Evolutionary conservation across 2,113 vertebrate species (phyloP).

Genomic region (Climacteris rufus): DNA sequence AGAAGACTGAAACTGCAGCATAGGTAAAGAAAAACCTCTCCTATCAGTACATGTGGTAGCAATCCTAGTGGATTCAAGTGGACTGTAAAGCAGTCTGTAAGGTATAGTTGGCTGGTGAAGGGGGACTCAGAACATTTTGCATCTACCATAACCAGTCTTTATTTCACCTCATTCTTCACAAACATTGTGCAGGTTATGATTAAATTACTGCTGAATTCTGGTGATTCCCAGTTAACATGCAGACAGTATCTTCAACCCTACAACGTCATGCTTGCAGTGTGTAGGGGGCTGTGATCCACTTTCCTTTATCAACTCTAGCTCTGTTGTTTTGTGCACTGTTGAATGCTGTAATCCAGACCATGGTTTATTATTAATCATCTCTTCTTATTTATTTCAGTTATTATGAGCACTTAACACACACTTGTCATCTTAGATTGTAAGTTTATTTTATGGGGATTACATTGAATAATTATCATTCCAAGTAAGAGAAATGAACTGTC

Average conservation of each 20-base stretch:
- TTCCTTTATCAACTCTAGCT: background rate
- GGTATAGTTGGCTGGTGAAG: background rate
- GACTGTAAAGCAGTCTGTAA: background rate
- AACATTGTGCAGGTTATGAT: background rate
- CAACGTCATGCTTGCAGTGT: background rate
- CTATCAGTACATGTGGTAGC: background rate
- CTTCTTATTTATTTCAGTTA: conserved; percentile 39
- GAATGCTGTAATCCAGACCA: background rate
- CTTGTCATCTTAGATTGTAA: background rate
- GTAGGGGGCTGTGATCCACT: background rate
- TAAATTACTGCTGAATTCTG: background rate
- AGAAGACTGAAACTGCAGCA: background rate
- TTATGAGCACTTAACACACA: conserved; percentile 12
- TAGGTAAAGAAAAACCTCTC: background rate
- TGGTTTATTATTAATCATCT: conserved; percentile 31
- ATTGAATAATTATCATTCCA: conserved; percentile 47
- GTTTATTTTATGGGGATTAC: conserved; percentile 47
- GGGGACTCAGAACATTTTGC: background rate
- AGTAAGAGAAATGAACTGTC: conserved; percentile 59
- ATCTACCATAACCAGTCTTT: background rate
- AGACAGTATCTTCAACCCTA: background rate
- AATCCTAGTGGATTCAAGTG: background rate
- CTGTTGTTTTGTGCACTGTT: background rate
- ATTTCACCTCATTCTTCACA: background rate
- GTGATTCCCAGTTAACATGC: accelerated